A percentile compares a stretch with the other conserved stretches of the same genome.
Evolutionary conservation across 2,888 invertebrate genomes (phyloP).

Genomic region (Drosophila cracens): DNA sequence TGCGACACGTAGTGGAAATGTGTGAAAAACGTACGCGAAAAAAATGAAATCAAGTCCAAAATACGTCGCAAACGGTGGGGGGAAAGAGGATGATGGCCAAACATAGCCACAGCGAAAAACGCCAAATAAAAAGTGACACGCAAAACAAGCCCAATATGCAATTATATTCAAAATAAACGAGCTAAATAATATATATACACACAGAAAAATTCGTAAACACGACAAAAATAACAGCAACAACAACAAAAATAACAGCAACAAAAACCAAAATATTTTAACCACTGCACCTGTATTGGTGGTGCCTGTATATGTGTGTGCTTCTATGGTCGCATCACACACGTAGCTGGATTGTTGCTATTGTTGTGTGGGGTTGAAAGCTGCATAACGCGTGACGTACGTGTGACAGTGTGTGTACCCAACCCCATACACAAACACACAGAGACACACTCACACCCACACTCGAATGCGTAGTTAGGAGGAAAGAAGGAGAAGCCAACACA

Average conservation of each 20-base stretch:
- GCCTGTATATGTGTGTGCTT: conserved; percentile 37
- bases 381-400: conserved; percentile 78
- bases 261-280: conserved; percentile 25
- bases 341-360: conserved; percentile 39
- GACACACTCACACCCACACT: conserved; percentile 26
- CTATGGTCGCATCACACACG: conserved; percentile 56
- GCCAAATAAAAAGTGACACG: conserved; percentile 79
- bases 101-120: conserved; percentile 67
- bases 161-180: conserved; percentile 61
- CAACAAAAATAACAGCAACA: conserved; percentile 27
- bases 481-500: conserved; percentile 40
- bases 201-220: conserved; percentile 27
- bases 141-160: conserved; percentile 60
- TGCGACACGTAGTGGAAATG: conserved; percentile 29
- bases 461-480: conserved; percentile 45
- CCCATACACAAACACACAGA: conserved; percentile 37
- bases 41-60: conserved; percentile 73
- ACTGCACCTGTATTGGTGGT: conserved; percentile 30
- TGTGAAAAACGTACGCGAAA: conserved; percentile 52
- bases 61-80: conserved; percentile 62
- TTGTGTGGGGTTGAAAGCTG: conserved; percentile 74
- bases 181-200: conserved; percentile 43
- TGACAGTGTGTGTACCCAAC: conserved; percentile 39
- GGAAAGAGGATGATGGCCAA: conserved; percentile 61
- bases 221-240: conserved; percentile 28